phyloP scores from a whole-genome alignment of 2,797 vertebrate species.

The Lycodopsis pacificus region DNA sequence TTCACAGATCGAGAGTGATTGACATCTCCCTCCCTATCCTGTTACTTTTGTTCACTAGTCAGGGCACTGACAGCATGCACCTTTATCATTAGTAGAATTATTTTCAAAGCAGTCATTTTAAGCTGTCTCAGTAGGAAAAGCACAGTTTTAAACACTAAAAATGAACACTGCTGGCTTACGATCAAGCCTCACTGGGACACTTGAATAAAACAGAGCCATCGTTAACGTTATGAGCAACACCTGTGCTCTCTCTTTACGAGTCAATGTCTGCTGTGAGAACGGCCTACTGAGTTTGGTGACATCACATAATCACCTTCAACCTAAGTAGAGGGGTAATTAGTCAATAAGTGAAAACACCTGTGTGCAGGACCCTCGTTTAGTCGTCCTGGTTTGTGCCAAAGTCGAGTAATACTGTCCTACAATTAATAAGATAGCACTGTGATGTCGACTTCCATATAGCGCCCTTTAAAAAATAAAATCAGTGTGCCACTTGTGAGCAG shows the following conservation, averaged over 20 bases:
- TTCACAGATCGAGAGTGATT: neutral
- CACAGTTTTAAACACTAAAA: constrained; percentile 1
- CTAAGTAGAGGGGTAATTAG: neutral
- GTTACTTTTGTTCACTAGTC: neutral
- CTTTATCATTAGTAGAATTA: neutral
- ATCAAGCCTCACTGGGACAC: neutral
- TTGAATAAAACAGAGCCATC: neutral
- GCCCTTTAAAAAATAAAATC: neutral
- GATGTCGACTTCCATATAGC: neutral
- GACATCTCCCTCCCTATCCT: neutral
- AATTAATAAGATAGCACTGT: neutral
- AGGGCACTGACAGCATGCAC: too few relatives aligned
- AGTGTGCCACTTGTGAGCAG: neutral
- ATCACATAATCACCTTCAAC: neutral
- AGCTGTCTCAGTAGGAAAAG: neutral
- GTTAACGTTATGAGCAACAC: neutral
- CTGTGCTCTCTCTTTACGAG: neutral
- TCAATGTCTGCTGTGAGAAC: neutral
- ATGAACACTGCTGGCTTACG: neutral
- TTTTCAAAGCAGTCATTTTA: neutral
- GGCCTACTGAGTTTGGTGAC: neutral
- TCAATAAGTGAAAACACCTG: constrained; percentile 20
- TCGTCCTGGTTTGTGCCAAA: neutral
- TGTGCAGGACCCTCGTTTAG: neutral
- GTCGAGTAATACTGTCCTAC: neutral